These are phyloP conservation scores for Speoplatyrhinus poulsoni DNA, from an alignment of 2,113 vertebrate genomes.

Conservation along the genomic window DNA sequence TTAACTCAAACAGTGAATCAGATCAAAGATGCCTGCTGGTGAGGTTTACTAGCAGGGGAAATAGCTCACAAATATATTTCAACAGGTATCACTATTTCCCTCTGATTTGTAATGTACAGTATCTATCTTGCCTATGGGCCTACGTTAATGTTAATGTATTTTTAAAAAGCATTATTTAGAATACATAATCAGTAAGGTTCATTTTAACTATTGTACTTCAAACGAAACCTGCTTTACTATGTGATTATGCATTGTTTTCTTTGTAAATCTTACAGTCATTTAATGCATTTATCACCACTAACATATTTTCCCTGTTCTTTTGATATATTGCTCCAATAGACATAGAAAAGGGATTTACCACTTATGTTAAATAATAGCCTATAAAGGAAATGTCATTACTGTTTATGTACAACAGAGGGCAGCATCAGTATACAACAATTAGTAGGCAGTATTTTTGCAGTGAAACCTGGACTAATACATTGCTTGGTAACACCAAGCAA, in stretches of 20 bases:
- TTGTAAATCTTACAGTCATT: background rate
- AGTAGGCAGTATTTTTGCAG: no score
- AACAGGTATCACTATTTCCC: background rate
- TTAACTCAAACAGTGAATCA: no score
- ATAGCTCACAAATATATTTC: background rate
- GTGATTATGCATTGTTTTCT: background rate
- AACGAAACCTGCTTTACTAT: slow-evolving; percentile 3
- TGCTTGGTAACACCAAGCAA: no score
- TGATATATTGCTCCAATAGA: slow-evolving; percentile 7
- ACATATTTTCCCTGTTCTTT: slow-evolving; percentile 10
- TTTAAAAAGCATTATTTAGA: background rate
- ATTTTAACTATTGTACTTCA: background rate
- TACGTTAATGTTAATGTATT: slow-evolving; percentile 26
- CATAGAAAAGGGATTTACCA: slow-evolving; percentile 33
- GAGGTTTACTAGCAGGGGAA: no score
- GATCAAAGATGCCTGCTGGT: no score
- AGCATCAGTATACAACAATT: slow-evolving; percentile 22
- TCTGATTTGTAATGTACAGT: background rate
- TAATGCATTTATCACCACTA: slow-evolving; percentile 18
- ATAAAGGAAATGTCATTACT: background rate
- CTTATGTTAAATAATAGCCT: slow-evolving; percentile 12
- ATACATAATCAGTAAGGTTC: background rate
- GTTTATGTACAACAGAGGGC: slow-evolving; percentile 49
- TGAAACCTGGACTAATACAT: no score
- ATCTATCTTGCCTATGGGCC: background rate